These are phyloP conservation scores for Pheosia tremula DNA, from an alignment of 2,888 invertebrate species.

Conservation along the genomic window DNA sequence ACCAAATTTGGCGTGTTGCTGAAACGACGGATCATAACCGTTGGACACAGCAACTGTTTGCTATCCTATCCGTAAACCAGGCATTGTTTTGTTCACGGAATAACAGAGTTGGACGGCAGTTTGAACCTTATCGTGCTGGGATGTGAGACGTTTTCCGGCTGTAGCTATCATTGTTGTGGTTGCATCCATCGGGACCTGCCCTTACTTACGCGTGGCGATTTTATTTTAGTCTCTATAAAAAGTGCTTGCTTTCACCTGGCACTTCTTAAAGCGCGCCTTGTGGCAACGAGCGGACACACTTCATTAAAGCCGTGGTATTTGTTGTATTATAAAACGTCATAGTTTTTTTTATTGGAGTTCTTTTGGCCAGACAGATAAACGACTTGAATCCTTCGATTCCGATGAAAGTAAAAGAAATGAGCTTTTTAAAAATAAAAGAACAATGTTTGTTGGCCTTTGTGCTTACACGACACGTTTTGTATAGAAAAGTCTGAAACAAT, in stretches of 20 bases:
- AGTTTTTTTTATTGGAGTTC: conserved; percentile 31
- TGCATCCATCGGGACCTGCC: conserved; percentile 58
- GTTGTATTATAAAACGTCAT: conserved; percentile 46
- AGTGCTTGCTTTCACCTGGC: conserved; percentile 63
- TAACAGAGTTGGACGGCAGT: conserved; percentile 37
- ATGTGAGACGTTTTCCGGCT: conserved; percentile 46
- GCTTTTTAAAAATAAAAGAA: conserved; percentile 28
- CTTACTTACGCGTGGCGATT: conserved; percentile 65
- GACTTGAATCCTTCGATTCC: conserved; percentile 24
- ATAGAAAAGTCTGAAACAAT: conserved; percentile 63
- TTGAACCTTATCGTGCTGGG: conserved; percentile 42
- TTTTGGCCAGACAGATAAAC: conserved; percentile 34
- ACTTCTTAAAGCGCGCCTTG: conserved; percentile 55
- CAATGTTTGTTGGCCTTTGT: conserved; percentile 50
- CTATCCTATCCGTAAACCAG: conserved; percentile 68
- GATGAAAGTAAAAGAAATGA: conserved; percentile 21
- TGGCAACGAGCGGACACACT: conserved; percentile 55
- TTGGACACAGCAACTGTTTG: conserved; percentile 78
- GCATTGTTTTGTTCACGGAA: conserved; percentile 59
- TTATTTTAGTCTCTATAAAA: conserved; percentile 70
- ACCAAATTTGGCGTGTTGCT: conserved; percentile 78
- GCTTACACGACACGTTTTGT: conserved; percentile 72
- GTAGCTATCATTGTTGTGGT: conserved; percentile 46
- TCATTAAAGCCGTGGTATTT: conserved; percentile 57
- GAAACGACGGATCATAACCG: conserved; percentile 78